A percentile compares a stretch with the other conserved stretches of the same genome.
These are phyloP conservation scores for Gymnogyps californianus DNA, from an alignment of 2,113 vertebrate genomes.

Conservation along the genomic window DNA sequence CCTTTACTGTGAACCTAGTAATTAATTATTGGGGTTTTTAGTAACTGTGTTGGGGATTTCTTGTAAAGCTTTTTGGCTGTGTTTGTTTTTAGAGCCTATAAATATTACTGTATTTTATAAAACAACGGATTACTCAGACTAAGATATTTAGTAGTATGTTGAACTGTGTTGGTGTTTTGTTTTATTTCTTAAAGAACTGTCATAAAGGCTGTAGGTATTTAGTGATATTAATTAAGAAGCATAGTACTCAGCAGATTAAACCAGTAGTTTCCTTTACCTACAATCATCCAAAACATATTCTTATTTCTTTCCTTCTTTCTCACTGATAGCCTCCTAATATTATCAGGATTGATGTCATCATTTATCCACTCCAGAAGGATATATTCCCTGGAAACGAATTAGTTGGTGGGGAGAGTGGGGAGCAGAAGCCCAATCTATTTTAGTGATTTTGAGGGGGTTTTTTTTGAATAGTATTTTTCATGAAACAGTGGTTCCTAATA, in stretches of 20 bases:
- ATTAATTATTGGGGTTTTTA: not conserved
- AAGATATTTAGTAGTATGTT: not conserved
- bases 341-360: slow-evolving; percentile 39
- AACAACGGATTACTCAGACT: not conserved
- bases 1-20: not conserved
- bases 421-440: slow-evolving; percentile 41
- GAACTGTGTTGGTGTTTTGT: not conserved
- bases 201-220: not conserved
- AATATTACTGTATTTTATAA: slow-evolving; percentile 1
- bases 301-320: slow-evolving; percentile 10
- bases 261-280: not conserved
- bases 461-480: slow-evolving; percentile 41
- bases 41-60: not conserved
- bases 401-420: not conserved
- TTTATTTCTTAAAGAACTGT: not conserved
- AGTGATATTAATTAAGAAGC: not conserved
- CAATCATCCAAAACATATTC: not conserved
- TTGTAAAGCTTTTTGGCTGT: slow-evolving; percentile 3
- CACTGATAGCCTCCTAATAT: not conserved
- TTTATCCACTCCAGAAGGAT: slow-evolving; percentile 48
- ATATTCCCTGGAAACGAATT: slow-evolving; percentile 54
- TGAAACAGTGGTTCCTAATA: slow-evolving; percentile 23
- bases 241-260: not conserved
- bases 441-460: not conserved
- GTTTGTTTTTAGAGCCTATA: slow-evolving; percentile 1